Evolutionary conservation across 2,113 vertebrate species (phyloP).

Genomic region (Hymenochirus boettgeri): DNA sequence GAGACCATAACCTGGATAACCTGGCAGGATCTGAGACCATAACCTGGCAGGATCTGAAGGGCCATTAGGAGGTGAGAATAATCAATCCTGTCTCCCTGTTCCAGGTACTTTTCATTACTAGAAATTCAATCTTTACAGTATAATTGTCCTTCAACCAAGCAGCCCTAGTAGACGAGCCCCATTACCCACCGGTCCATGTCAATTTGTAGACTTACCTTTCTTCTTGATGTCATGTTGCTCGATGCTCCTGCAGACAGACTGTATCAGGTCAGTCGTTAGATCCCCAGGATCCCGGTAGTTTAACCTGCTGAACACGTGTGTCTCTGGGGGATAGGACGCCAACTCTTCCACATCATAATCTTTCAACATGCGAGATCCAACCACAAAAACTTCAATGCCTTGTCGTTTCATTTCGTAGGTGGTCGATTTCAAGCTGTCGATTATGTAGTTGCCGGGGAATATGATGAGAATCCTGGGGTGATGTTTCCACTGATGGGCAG

Average conservation of each 20-base stretch:
- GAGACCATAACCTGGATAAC: too few species aligned
- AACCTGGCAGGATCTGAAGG: too few species aligned
- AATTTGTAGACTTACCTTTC: constrained; percentile 10
- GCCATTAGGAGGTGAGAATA: too few species aligned
- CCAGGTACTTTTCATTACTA: too few species aligned
- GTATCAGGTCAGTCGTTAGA: background rate
- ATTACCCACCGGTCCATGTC: too few species aligned
- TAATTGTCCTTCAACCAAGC: too few species aligned
- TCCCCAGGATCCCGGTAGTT: background rate
- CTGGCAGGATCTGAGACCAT: too few species aligned
- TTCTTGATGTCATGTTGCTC: background rate
- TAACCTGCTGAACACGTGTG: background rate
- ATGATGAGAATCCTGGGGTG: background rate
- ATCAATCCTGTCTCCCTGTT: too few species aligned
- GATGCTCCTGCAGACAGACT: constrained; percentile 1
- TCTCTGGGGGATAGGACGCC: constrained; percentile 1
- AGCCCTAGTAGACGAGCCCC: too few species aligned
- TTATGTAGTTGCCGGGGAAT: background rate
- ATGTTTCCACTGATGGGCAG: too few species aligned
- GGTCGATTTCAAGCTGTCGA: background rate
- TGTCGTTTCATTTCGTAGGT: constrained; percentile 3
- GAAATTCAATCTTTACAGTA: too few species aligned
- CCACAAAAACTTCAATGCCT: background rate
- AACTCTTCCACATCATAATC: background rate
- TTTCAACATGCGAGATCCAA: background rate